A percentile compares a stretch with the other conserved stretches of the same genome.
Conservation (phyloP, 92 coral and sea anemone species). For the Bergia sp. region DNA sequence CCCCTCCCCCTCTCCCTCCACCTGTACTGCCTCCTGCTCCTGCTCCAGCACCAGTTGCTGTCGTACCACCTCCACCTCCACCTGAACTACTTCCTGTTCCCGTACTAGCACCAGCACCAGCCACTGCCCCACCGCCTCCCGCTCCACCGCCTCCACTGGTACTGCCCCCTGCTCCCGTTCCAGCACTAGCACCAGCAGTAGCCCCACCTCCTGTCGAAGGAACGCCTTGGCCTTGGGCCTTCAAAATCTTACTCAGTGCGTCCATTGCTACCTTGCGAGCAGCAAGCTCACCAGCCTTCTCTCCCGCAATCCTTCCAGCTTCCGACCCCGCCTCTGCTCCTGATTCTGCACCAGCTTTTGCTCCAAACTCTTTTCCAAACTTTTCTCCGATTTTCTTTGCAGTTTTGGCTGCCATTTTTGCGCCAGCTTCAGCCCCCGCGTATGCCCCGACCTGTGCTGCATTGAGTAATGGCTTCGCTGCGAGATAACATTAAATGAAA, state of each 20-base stretch:
- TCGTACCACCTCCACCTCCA: neutral
- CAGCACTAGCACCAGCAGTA: neutral
- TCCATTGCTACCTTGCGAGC: conserved; percentile 37
- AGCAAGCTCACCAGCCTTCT: conserved; percentile 39
- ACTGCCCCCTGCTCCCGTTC: neutral
- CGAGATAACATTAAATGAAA: neutral
- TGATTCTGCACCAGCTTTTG: conserved; percentile 33
- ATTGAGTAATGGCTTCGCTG: conserved; percentile 10
- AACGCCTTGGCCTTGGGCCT: neutral
- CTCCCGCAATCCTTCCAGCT: conserved; percentile 41
- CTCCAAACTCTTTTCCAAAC: conserved; percentile 29
- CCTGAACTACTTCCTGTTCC: conserved; percentile 17
- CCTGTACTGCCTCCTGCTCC: neutral
- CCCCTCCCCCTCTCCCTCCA: neutral
- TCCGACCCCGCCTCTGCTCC: conserved; percentile 44
- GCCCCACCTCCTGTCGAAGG: neutral
- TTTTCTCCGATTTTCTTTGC: conserved; percentile 26
- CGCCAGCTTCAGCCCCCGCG: conserved; percentile 41
- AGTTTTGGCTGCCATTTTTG: conserved; percentile 23
- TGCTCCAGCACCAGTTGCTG: neutral
- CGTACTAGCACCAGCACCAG: conserved; percentile 30
- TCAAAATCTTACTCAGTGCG: neutral
- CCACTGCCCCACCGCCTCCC: conserved; percentile 16
- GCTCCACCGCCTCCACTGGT: neutral
- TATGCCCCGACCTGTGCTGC: conserved; percentile 41